Percentiles rank a stretch among this genome's conserved stretches.
phyloP scores from a whole-genome alignment of 2,797 vertebrate species.

The Sciurus vulgaris region DNA sequence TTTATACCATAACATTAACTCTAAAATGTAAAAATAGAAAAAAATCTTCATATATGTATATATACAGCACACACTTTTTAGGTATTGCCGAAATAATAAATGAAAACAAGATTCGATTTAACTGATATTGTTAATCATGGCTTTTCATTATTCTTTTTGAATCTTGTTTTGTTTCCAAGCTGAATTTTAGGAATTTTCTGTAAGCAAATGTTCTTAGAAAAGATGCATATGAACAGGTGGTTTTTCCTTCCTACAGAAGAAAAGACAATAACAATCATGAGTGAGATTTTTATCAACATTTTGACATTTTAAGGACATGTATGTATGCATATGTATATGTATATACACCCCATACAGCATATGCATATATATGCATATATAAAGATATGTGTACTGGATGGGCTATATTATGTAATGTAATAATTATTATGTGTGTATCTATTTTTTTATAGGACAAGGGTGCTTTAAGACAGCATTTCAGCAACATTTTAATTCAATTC shows the following conservation, averaged over 20 bases:
- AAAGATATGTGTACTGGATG: too few relatives aligned
- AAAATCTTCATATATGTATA: background rate
- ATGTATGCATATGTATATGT: rapidly evolving
- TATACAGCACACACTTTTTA: background rate
- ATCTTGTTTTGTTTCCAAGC: background rate
- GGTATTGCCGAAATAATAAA: background rate
- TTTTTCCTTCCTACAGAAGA: background rate
- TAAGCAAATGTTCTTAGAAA: background rate
- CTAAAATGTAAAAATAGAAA: background rate
- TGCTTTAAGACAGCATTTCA: background rate
- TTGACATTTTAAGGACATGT: background rate
- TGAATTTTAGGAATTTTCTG: background rate
- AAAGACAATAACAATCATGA: background rate
- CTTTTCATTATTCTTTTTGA: background rate
- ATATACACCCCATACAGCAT: too few relatives aligned
- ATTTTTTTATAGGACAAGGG: background rate
- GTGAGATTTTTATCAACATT: background rate
- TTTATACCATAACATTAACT: background rate
- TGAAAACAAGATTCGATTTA: background rate
- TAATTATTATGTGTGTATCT: background rate
- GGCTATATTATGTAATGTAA: background rate
- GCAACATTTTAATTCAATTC: background rate
- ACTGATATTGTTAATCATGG: background rate
- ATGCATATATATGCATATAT: too few relatives aligned
- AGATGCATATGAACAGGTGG: background rate